Base-by-base conservation (phyloP, 1,140 invertebrate species). In the Hycleus cichorii region DNA sequence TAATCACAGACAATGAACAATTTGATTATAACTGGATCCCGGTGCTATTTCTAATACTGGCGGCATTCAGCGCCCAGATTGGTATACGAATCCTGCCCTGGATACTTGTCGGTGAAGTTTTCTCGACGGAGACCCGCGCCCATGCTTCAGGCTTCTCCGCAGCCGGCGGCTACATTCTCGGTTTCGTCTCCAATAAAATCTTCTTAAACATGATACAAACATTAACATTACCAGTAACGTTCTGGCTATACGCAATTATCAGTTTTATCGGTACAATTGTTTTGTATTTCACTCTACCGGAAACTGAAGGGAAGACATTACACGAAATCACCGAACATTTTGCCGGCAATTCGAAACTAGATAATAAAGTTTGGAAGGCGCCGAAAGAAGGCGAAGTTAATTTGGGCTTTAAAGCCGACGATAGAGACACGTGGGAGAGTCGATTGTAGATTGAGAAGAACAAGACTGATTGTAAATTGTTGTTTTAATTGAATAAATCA, bases 241-340 rank as follows among this genome's bases (percentile, higher is more conserved):
- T 88, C 60, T 77, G 83, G 12, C 77, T 87, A 42, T 81, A 89
- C 66, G 83, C 58, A 39, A 45, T 25, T 10, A 77, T 83, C 58
- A 76, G 86, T 42, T 81, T 91, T 55, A 55, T 82, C 1, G 84
- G 86, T 2, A 70, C 81, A 2, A 48, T 80, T 6, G 64, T 76
- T 2, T 62, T 84, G 2, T 83, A 79, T 58, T 79, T 78, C 50
- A 69, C 75, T 3, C 59, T 80, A 39, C 89, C 89, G 1, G 90
- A 95, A 76, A 95, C 91, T 0, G 91, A 93, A 73, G 87, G 87
- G 0, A 85, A 86, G 67, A 83, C 83, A 0, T 72, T 93, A 7
- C 78, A 83, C 55, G 88, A 93, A 71, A 81, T 82, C 27, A 77
- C 80, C 59, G 81, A 84, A 18, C 85, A 88, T 65, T 88, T 82